Conservation (phyloP, 2,888 invertebrate genomes). For the Pterobdella sp. region DNA sequence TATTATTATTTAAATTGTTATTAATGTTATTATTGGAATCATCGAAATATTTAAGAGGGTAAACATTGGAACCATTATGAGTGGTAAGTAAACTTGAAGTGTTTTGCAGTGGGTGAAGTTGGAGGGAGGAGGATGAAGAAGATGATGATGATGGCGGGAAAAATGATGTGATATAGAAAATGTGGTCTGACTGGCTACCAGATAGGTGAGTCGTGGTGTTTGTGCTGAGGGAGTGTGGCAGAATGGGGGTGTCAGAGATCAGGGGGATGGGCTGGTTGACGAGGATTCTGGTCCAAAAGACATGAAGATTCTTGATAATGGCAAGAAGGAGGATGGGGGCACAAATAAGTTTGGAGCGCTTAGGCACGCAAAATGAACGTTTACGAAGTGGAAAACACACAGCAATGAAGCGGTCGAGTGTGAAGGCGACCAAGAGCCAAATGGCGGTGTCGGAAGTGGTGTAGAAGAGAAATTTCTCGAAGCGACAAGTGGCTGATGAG, state of each 20-base stretch:
- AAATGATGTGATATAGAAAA: too few species aligned
- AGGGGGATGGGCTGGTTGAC: background rate
- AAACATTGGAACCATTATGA: too few species aligned
- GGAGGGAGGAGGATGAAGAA: too few species aligned
- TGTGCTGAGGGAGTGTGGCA: background rate
- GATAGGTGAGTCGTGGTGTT: too few species aligned
- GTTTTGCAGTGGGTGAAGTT: too few species aligned
- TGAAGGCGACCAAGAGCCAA: conserved; percentile 46
- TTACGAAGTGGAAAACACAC: conserved; percentile 44
- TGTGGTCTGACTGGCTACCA: too few species aligned
- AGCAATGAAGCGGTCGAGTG: conserved; percentile 44
- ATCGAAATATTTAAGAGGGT: too few species aligned
- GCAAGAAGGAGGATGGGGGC: conserved; percentile 35
- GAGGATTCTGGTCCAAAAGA: conserved; percentile 42
- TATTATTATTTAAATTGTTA: too few species aligned
- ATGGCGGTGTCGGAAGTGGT: conserved; percentile 43
- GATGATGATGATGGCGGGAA: too few species aligned
- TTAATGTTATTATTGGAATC: too few species aligned
- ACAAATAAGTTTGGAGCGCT: conserved; percentile 39
- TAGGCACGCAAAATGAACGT: conserved; percentile 40
- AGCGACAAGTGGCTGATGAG: conserved; percentile 39
- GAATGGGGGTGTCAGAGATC: background rate
- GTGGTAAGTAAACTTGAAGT: too few species aligned
- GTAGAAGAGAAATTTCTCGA: conserved; percentile 45
- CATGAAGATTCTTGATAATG: conserved; percentile 42